These are phyloP conservation scores for Emberiza fucata DNA, from an alignment of 2,113 vertebrate species.

Conservation along the genomic window DNA sequence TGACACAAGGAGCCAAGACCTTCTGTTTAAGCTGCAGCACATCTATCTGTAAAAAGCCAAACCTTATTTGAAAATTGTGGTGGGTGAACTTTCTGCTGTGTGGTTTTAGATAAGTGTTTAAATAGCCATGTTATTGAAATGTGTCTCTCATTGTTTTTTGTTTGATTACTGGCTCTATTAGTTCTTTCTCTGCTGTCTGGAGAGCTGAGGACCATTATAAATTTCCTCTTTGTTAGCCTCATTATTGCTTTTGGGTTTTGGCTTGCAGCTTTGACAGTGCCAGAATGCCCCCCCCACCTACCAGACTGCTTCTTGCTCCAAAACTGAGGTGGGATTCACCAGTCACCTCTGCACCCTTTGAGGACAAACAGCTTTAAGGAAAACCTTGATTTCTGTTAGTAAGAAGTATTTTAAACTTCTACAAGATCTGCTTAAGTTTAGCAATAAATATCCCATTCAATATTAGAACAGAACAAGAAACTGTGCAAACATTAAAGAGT, in stretches of 20 bases:
- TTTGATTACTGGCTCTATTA: neutral
- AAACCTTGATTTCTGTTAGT: neutral
- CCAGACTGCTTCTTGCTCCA: neutral
- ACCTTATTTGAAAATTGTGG: neutral
- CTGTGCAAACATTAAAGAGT: neutral
- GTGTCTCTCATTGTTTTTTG: neutral
- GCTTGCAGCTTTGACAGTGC: neutral
- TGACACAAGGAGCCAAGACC: neutral
- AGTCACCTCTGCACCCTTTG: neutral
- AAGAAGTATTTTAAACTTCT: neutral
- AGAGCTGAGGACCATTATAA: neutral
- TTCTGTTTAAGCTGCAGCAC: neutral
- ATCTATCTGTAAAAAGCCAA: neutral
- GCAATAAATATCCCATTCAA: neutral
- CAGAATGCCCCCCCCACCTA: neutral
- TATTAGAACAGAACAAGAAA: neutral
- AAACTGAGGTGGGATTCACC: fast-evolving
- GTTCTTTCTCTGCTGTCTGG: neutral
- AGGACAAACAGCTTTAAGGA: neutral
- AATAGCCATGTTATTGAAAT: neutral
- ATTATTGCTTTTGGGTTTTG: neutral
- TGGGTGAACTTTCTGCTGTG: neutral
- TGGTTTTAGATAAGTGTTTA: neutral
- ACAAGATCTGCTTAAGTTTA: neutral
- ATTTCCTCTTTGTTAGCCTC: neutral